Conservation (phyloP, 1,140 invertebrate genomes). For the Andricus grossulariae region DNA sequence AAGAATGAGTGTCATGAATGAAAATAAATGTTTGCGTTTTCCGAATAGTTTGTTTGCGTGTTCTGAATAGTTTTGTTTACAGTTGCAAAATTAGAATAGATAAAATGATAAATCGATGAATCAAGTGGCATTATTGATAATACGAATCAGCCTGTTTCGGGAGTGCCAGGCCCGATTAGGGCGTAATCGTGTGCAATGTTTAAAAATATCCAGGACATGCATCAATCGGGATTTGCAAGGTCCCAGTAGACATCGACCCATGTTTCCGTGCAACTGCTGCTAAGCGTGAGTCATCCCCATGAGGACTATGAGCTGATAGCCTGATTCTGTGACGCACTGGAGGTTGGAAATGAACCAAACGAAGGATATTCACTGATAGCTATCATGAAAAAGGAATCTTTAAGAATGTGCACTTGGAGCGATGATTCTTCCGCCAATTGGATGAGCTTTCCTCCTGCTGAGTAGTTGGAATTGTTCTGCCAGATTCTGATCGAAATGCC, state of each 20-base stretch:
- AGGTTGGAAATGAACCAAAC: not conserved
- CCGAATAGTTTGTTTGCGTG: no score
- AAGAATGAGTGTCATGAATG: no score
- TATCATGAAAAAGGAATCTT: not conserved
- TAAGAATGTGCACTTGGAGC: not conserved
- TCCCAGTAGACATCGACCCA: conserved; percentile 17
- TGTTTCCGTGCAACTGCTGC: conserved; percentile 20
- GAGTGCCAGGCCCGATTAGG: conserved; percentile 3
- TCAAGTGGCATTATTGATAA: not conserved
- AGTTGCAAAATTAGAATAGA: no score
- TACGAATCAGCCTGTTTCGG: not conserved
- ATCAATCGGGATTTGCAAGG: conserved; percentile 28
- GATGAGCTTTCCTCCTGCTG: no score
- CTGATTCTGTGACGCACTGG: not conserved
- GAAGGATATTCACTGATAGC: conserved; percentile 8
- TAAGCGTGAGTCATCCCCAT: conserved; percentile 16
- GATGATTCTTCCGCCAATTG: not conserved
- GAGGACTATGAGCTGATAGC: not conserved
- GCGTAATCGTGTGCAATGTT: conserved; percentile 22
- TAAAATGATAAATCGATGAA: not conserved
- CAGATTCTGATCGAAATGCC: not conserved
- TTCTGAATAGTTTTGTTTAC: no score
- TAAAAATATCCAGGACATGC: conserved; percentile 30
- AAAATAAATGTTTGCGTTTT: no score
- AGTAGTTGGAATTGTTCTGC: not conserved